These are phyloP conservation scores for Hypercompe scribonia DNA, from an alignment of 2,888 invertebrate genomes.

Conservation along the genomic window DNA sequence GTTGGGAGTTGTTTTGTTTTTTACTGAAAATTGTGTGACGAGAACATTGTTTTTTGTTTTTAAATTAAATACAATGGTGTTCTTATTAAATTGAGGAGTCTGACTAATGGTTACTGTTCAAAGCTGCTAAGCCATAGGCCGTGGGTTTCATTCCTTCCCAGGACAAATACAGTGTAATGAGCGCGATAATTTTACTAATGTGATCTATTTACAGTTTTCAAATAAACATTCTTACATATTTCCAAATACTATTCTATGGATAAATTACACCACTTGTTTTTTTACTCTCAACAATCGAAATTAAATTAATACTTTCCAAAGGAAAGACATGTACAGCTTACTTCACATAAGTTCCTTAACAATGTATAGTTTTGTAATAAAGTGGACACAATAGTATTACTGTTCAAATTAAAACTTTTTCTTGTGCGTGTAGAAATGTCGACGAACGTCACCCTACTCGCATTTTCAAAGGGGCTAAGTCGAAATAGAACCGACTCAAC, in stretches of 20 bases:
- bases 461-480: background rate
- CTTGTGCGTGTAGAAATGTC: background rate
- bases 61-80: too few species aligned
- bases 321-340: background rate
- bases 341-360: background rate
- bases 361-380: slow-evolving; percentile 1
- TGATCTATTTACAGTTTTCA: too few species aligned
- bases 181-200: too few species aligned
- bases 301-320: background rate
- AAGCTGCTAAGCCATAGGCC: too few species aligned
- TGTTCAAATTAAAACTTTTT: background rate
- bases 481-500: background rate
- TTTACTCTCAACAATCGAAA: too few species aligned
- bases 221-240: too few species aligned
- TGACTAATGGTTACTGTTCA: too few species aligned
- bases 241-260: too few species aligned
- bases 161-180: too few species aligned
- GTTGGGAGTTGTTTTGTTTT: background rate
- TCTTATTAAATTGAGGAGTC: too few species aligned
- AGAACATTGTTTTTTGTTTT: background rate
- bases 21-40: background rate
- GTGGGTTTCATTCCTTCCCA: too few species aligned
- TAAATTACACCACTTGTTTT: too few species aligned
- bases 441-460: background rate
- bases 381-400: background rate